Conservation (phyloP, 2,797 vertebrate species). For the Megaceryle alcyon region DNA sequence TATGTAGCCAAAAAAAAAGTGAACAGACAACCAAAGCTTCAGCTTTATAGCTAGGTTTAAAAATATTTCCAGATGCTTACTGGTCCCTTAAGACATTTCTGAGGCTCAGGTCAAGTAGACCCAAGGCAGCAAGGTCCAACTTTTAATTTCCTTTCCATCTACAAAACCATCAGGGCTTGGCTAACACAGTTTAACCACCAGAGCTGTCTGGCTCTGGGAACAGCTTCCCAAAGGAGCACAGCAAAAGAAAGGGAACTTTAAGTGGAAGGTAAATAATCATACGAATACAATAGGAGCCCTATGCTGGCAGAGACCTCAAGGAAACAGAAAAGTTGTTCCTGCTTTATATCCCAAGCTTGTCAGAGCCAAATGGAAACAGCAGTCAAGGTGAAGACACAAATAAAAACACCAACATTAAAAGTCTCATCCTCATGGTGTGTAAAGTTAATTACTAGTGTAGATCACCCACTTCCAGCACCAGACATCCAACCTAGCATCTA, state of each 20-base stretch:
- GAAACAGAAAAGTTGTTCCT: background rate
- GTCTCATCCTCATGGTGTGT: accelerated
- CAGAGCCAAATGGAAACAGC: background rate
- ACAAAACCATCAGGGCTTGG: background rate
- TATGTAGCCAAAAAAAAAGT: background rate
- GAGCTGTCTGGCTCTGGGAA: background rate
- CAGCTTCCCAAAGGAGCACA: background rate
- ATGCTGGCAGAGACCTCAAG: background rate
- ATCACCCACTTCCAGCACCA: background rate
- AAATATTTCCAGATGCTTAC: background rate
- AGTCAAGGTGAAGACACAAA: background rate
- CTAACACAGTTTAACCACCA: background rate
- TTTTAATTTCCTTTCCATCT: background rate
- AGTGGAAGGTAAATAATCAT: background rate
- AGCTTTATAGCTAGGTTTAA: background rate
- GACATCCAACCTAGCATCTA: background rate
- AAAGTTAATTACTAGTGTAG: background rate
- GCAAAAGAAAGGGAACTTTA: background rate
- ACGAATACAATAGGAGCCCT: accelerated
- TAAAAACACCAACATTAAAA: accelerated
- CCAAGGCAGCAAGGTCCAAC: background rate
- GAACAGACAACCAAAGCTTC: background rate
- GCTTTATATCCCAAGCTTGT: background rate
- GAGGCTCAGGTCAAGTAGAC: slow-evolving; percentile 26
- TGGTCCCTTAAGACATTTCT: background rate